phyloP scores from a whole-genome alignment of 2,797 vertebrate genomes.

The Chromis chromis region DNA sequence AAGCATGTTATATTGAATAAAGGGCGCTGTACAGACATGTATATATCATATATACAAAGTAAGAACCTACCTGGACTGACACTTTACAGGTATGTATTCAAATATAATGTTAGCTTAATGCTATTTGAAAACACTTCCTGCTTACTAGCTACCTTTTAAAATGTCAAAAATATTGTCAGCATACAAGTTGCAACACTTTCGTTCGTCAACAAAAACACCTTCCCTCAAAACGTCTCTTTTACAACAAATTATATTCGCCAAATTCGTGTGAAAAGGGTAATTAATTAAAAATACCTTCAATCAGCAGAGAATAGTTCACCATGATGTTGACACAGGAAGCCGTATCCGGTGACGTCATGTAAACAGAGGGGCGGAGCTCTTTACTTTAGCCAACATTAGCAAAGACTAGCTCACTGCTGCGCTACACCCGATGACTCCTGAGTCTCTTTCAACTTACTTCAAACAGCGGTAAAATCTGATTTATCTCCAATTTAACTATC shows the following conservation, averaged over 20 bases:
- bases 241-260: no score
- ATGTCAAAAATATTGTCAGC: background rate
- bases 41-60: no score
- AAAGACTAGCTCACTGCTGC: slow-evolving; percentile 1
- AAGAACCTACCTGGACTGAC: background rate
- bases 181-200: background rate
- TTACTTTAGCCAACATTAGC: background rate
- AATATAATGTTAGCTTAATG: background rate
- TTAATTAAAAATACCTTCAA: background rate
- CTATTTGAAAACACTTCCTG: background rate
- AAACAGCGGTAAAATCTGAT: no score
- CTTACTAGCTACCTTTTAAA: background rate
- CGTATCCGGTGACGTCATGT: slow-evolving; percentile 53
- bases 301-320: background rate
- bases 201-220: background rate
- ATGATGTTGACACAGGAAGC: slow-evolving; percentile 30
- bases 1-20: no score
- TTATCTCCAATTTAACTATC: rapidly evolving
- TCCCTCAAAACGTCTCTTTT: background rate
- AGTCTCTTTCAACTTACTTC: background rate
- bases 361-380: slow-evolving; percentile 68
- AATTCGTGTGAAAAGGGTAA: background rate
- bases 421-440: background rate
- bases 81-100: background rate
- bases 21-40: no score